Evolutionary conservation across 2,888 invertebrate genomes (phyloP).

Genomic region (Rotaria macrura): DNA sequence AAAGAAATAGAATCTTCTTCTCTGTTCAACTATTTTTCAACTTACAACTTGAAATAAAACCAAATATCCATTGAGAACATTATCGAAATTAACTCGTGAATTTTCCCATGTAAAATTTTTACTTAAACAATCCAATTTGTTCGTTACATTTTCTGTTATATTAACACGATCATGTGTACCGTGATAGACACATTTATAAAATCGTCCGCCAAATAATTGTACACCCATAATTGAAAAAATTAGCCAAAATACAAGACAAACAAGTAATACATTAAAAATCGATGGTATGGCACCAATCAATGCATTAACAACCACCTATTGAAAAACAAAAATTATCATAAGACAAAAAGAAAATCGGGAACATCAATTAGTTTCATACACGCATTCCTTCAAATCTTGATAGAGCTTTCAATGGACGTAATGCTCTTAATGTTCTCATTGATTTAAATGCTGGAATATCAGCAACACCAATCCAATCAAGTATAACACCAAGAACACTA

Average conservation of each 20-base stretch:
- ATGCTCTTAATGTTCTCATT: constrained; percentile 45
- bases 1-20: too few relatives aligned
- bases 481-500: constrained; percentile 69
- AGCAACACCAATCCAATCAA: constrained; percentile 68
- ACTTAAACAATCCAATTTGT: constrained; percentile 63
- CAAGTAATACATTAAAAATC: constrained; percentile 96
- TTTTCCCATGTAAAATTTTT: constrained; percentile 74
- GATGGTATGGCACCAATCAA: constrained; percentile 96
- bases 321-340: background rate
- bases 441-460: constrained; percentile 98
- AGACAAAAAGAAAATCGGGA: background rate
- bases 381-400: constrained; percentile 99
- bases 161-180: constrained; percentile 53
- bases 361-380: constrained; percentile 40
- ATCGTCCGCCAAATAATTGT: constrained; percentile 91
- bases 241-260: constrained; percentile 98
- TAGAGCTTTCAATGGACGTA: constrained; percentile 84
- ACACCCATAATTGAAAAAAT: constrained; percentile 99
- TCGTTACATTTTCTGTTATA: constrained; percentile 74
- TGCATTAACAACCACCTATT: constrained; percentile 82
- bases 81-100: constrained; percentile 93
- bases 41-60: constrained; percentile 81
- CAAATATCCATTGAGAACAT: constrained; percentile 88
- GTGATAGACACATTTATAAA: constrained; percentile 55
- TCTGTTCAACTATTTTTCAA: background rate